Evolutionary conservation across 2,113 vertebrate genomes (phyloP).

Genomic region (Syngnathoides biaculeatus): DNA sequence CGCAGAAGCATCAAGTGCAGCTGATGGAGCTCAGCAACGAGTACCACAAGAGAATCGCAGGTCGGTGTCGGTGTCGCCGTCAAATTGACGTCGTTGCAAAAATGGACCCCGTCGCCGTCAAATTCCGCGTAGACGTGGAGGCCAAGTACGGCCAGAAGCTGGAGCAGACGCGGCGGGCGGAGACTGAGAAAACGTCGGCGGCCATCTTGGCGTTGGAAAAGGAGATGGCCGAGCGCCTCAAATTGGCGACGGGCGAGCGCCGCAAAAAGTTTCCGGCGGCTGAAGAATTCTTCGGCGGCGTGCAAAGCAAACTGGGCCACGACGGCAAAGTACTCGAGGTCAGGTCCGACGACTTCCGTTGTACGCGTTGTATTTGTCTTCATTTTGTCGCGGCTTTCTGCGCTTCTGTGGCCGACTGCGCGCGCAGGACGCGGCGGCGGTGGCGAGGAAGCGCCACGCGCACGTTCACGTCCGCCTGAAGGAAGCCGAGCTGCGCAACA

Average conservation of each 20-base stretch:
- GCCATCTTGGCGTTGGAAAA: slow-evolving; percentile 79
- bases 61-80: slow-evolving; percentile 56
- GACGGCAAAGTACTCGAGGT: slow-evolving; percentile 61
- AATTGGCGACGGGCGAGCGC: slow-evolving; percentile 73
- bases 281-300: slow-evolving; percentile 77
- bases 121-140: slow-evolving; percentile 74
- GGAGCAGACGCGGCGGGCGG: slow-evolving; percentile 67
- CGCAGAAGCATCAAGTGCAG: slow-evolving; percentile 86
- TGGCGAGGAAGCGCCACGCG: slow-evolving; percentile 72
- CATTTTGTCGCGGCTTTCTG: no score
- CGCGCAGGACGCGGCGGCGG: slow-evolving; percentile 79
- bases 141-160: slow-evolving; percentile 76
- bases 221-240: slow-evolving; percentile 74
- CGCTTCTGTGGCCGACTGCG: no score
- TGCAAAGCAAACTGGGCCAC: slow-evolving; percentile 72
- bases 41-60: slow-evolving; percentile 80
- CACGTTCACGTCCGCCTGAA: slow-evolving; percentile 72
- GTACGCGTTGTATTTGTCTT: no score
- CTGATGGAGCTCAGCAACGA: slow-evolving; percentile 72
- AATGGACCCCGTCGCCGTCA: no score
- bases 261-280: slow-evolving; percentile 77
- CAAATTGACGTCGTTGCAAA: neutral
- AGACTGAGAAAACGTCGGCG: slow-evolving; percentile 71
- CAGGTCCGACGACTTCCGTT: no score
- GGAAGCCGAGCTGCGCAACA: slow-evolving; percentile 74